Evolutionary conservation across 2,113 vertebrate genomes (phyloP), one percentile per base, ranked within the genome.

Genomic region (Proterorhinus semilunaris): DNA sequence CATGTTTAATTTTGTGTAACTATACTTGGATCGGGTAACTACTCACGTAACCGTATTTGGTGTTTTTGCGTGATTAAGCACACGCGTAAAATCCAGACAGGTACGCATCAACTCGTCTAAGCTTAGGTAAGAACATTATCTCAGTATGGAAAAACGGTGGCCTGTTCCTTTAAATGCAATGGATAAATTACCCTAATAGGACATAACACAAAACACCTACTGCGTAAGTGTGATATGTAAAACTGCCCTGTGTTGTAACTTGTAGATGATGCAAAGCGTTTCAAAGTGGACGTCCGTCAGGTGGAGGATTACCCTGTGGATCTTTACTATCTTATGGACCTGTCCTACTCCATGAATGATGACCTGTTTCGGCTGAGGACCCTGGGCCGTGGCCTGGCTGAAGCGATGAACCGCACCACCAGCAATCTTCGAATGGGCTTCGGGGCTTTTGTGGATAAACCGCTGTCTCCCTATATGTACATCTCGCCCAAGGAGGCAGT

Each of bases 311-410:
- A 99, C 78, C 98, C 97, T 0, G 95, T 99, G 65, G 97, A 99
- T 58, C 96, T 99, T 76, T 99, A 99, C 88, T 99, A 99, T 88
- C 91, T 99, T 81, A 99, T 99, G 98, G 98, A 99, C 74, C 88
- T 99, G 59, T 99, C 97, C 65, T 96, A 93, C 86, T 99, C 97
- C 76, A 98, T 99, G 97, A 95, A 95, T 13, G 98, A 99, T 0
- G 98, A 99, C 65, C 93, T 99, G 62, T 68, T 42, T 46, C 95
- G 90, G 10, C 95, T 99, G 81, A 93, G 94, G 74, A 93, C 88
- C 6, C 86, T 99, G 78, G 97, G 97, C 8, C 96, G 92, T 53
- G 92, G 88, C 12, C 84, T 99, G 77, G 96, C 96, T 6, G 90
- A 87, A 0, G 92, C 94, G 84, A 98, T 99, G 96, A 93, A 91